Evolutionary conservation across 2,797 vertebrate species (phyloP), one percentile per base, ranked within the genome.

Genomic region (Eremophila alpestris): DNA sequence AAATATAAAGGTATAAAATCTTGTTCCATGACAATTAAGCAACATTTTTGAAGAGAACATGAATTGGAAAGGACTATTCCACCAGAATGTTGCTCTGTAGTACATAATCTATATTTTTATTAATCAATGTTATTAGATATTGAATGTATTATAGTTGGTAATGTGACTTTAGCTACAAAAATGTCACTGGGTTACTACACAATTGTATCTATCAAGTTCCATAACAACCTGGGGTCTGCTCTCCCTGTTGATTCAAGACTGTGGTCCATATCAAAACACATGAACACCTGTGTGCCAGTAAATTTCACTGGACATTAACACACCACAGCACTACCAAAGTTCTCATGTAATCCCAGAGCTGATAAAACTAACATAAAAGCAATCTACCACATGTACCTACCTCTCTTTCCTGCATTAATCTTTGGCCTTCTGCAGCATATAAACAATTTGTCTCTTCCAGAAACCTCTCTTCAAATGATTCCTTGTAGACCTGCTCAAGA

Each of bases 361-460:
- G 32, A 69, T 48, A 75, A 43, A 85, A 51, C 21, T 36, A 71
- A 56, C 8, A 29, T 22, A 75, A 73, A 82, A 59, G 16, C 29
- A 46, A 6, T 6, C 36, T 73, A 36, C 15, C 40, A n/a, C 19
- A 9, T 6, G 18, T 16, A 86, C 97, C 94, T 89, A 98, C 98
- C 98, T 98, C 98, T 95, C 98, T 97, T 83, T 98, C 98, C 68
- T 98, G 98, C 98, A 98, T 98, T 87, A 98, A 95, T 69, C 98
- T 98, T 93, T 98, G 98, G 56, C 98, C 98, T 97, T 98, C 98
- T 69, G 98, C 97, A 92, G 98, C 98, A 88, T 98, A 98, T 36
- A 98, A 97, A 82, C 98, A 97, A 87, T 98, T 98, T 21, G 98
- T 98, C 74, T 98, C 98, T 94, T 98, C 98, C 96, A 98, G 96